Conservation (phyloP, 2,113 vertebrate genomes). For the Sula dactylatra region DNA sequence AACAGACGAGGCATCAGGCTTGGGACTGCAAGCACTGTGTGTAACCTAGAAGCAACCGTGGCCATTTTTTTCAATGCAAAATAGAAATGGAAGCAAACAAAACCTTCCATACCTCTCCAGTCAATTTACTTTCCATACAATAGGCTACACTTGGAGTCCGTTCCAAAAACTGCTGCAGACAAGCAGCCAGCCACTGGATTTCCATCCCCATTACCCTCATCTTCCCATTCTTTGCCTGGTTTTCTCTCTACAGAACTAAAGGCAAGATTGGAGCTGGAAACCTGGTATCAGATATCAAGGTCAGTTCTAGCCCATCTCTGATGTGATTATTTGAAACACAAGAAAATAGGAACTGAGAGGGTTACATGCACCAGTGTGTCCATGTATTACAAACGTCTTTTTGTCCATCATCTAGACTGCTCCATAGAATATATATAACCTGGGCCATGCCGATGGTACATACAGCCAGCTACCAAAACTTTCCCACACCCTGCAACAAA, state of each 20-base stretch:
- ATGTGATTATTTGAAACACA: neutral
- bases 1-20: constrained; percentile 69
- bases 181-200: neutral
- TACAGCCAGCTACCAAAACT: neutral
- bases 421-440: neutral
- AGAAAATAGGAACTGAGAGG: neutral
- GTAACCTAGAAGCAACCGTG: constrained; percentile 40
- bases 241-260: neutral
- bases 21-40: constrained; percentile 31
- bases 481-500: neutral
- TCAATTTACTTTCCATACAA: neutral
- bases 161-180: neutral
- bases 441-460: neutral
- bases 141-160: rapidly evolving
- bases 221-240: neutral
- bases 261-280: neutral
- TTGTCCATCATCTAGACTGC: neutral
- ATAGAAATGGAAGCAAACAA: constrained; percentile 31
- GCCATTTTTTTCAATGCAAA: constrained; percentile 21
- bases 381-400: neutral
- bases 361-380: neutral
- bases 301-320: neutral
- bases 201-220: neutral
- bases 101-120: neutral
- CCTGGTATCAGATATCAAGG: neutral